Evolutionary conservation across 2,888 invertebrate genomes (phyloP), one percentile per base, ranked within the genome.

Genomic region (Morinoia aosen): DNA sequence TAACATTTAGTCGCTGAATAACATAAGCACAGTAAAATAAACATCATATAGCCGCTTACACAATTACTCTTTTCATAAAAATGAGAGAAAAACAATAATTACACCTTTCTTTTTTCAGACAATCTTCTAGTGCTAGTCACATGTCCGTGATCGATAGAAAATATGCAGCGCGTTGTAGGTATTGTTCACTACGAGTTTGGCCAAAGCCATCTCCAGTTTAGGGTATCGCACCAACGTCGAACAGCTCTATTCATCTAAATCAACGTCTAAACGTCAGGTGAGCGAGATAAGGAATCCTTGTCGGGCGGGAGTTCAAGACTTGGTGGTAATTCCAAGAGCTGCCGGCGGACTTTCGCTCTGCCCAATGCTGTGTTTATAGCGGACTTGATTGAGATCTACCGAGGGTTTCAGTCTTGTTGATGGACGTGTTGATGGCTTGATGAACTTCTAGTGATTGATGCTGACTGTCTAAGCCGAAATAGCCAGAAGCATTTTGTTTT

Each of bases 351-450:
- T 39, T 90, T 33, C 12, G 39, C 40, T 90, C 48, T 19, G 40
- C 90, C 19, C 39, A 39, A 90, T 48, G 90, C 90, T 90, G 16
- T 40, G 39, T 90, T 90, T 90, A 90, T 90, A 90, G 90, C 76
- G 25, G 76, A 76, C 76, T 76, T 76, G 76, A 76, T 93, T 93
- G 93, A 93, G 93, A 93, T 57, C 93, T 93, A 56, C 48, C 57
- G 57, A 58, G 57, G 93, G 48, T 57, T 93, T 93, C 19, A 93
- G 93, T 56, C 93, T 57, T 56, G 25, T 57, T 57, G 93, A 93
- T 57, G 58, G 93, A 57, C 93, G 57, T 93, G 93, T 93, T 93
- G 93, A 93, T 56, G 10, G 93, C 58, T 93, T 93, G 93, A 93
- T 57, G 93, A 48, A 93, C 58, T 93, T 56, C 40, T 40, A 90